phyloP scores from a whole-genome alignment of 2,888 invertebrate species.

The Callinectes sapidus region DNA sequence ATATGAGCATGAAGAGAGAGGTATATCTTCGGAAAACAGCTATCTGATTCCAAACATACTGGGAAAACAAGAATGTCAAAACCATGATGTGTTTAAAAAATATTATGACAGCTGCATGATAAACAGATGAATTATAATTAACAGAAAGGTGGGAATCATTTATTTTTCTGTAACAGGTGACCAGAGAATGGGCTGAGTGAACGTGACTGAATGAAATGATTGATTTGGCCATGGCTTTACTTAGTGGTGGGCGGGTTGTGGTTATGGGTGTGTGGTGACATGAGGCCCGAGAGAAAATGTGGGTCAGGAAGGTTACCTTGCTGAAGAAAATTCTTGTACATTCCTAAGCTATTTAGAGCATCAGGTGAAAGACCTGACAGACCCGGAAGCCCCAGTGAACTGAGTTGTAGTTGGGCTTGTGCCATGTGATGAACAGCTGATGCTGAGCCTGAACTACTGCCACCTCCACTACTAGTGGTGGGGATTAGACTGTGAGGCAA shows the following conservation, averaged over 20 bases:
- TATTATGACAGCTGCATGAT: background rate
- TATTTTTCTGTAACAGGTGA: background rate
- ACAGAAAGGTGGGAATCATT: background rate
- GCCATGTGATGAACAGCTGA: conserved; percentile 59
- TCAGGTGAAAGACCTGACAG: conserved; percentile 66
- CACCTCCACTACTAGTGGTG: conserved; percentile 56
- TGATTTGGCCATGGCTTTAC: conserved; percentile 57
- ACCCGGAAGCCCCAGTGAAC: conserved; percentile 69
- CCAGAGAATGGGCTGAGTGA: conserved; percentile 1
- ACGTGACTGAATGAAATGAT: conserved; percentile 36
- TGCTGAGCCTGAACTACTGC: conserved; percentile 41
- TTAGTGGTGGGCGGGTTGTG: conserved; percentile 67
- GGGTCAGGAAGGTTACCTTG: conserved; percentile 69
- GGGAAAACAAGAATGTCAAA: background rate
- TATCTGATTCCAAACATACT: background rate
- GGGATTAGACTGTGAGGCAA: conserved; percentile 67
- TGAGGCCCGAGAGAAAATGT: conserved; percentile 72
- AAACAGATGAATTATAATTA: background rate
- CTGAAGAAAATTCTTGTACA: conserved; percentile 72
- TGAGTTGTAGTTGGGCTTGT: conserved; percentile 69
- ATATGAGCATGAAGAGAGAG: conserved; percentile 18
- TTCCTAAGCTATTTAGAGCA: conserved; percentile 68
- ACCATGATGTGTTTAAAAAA: background rate
- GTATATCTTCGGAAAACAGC: conserved; percentile 9
- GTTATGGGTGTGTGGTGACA: conserved; percentile 67